Conservation (phyloP, 2,888 invertebrate genomes). For the Nycteola revayana region DNA sequence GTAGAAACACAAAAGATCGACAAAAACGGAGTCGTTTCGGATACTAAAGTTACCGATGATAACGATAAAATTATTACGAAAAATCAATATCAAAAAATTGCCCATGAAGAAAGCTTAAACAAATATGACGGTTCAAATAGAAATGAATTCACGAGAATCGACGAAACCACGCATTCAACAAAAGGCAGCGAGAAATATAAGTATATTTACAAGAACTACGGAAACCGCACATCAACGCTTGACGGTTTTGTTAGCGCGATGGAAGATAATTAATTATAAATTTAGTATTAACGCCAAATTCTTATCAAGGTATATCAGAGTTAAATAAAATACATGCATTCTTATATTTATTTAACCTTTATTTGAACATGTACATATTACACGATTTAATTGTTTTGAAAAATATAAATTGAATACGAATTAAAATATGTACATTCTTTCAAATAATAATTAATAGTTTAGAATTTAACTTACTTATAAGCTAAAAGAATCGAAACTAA, state of each 20-base stretch:
- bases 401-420: too few species aligned
- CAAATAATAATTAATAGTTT: too few species aligned
- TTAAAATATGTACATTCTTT: too few species aligned
- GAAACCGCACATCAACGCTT: constrained; percentile 36
- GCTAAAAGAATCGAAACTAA: too few species aligned
- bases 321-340: too few species aligned
- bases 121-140: constrained; percentile 29
- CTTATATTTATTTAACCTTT: too few species aligned
- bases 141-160: constrained; percentile 51
- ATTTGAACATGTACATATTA: too few species aligned
- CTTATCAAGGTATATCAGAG: too few species aligned
- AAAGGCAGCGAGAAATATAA: constrained; percentile 39
- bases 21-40: constrained; percentile 46
- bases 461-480: too few species aligned
- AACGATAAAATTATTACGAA: constrained; percentile 9
- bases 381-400: too few species aligned
- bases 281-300: too few species aligned
- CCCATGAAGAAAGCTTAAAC: constrained; percentile 27
- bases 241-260: constrained; percentile 47
- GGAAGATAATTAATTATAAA: constrained; percentile 38
- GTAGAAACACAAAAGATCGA: constrained; percentile 49
- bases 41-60: constrained; percentile 18
- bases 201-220: constrained; percentile 38
- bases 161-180: constrained; percentile 45
- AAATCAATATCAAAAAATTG: constrained; percentile 20